Evolutionary conservation across 2,797 vertebrate genomes (phyloP).

Genomic region (Diplodus sargus): DNA sequence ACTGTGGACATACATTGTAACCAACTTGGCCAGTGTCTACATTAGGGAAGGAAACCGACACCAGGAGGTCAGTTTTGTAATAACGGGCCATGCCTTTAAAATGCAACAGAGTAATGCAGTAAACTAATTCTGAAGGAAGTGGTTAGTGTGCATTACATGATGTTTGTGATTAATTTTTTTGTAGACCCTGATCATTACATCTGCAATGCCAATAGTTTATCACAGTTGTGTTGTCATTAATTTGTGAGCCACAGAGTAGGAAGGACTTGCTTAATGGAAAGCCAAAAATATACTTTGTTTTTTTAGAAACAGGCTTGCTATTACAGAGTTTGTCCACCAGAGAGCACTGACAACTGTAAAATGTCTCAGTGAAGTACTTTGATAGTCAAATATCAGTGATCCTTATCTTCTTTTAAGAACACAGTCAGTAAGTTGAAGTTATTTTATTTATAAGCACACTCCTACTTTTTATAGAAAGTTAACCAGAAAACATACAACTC

Average conservation of each 20-base stretch:
- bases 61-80: constrained; percentile 90
- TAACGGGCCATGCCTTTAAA: background rate
- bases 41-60: constrained; percentile 98
- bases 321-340: constrained; percentile 57
- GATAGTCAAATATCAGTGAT: background rate
- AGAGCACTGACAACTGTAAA: background rate
- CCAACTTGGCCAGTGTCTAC: constrained; percentile 98
- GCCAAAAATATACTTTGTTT: background rate
- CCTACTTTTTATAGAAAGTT: background rate
- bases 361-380: background rate
- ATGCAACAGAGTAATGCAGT: background rate
- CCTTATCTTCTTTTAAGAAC: background rate
- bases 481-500: background rate
- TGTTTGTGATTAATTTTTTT: background rate
- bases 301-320: background rate
- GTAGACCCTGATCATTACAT: background rate
- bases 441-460: background rate
- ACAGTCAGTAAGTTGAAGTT: background rate
- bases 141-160: background rate
- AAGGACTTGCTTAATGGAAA: background rate
- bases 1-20: constrained; percentile 98
- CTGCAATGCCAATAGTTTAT: background rate
- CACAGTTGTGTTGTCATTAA: background rate
- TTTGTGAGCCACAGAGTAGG: background rate
- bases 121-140: background rate